Evolutionary conservation across 1,140 invertebrate species (phyloP), one percentile per base, ranked within the genome.

Genomic region (Caenorhabditis brenneri): DNA sequence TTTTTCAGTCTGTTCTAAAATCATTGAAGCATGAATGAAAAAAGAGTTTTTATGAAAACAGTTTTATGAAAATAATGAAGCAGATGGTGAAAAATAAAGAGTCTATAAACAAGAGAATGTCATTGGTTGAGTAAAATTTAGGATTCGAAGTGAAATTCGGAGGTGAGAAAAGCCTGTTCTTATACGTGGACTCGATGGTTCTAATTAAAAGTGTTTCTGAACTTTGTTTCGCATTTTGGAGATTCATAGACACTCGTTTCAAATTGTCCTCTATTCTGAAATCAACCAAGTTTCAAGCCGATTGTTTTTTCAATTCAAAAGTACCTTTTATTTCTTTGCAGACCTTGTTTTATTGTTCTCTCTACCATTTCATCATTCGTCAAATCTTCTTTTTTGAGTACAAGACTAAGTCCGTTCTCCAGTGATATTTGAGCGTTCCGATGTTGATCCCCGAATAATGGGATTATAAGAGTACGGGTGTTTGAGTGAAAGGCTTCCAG

Each of bases 381-480:
- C 36, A 74, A 15, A 19, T 74, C 27, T 24, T 74, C 36, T 74
- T 74, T 74, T 39, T 42, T 39, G 7, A 74, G n/a, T 5, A 74
- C 65, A 74, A 24, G 65, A 74, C 65, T 80, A 46, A 80, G 16
- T 19, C 29, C 33, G 31, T 80, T 80, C 22, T 80, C 51, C 48
- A 80, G 16, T 31, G 79, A 15, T 6, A 80, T 80, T 80, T 51
- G 79, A 46, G 33, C 48, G 36, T 80, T 53, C 19, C 79, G 15
- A 39, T 53, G 46, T 55, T 80, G 79, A 19, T 80, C 79, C 3
- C 79, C 79, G 24, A 80, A 80, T 36, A 80, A 36, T 1, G 79
- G 79, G 24, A 53, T 80, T 55, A 80, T 55, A 10, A 80, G 48
- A 27, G 51, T 80, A n/a, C 48, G 79, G 19, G 51, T 55, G 16